Percentiles rank a stretch among this genome's conserved stretches.
phyloP scores from a whole-genome alignment of 2,113 vertebrate genomes.

The Scophthalmus maximus region DNA sequence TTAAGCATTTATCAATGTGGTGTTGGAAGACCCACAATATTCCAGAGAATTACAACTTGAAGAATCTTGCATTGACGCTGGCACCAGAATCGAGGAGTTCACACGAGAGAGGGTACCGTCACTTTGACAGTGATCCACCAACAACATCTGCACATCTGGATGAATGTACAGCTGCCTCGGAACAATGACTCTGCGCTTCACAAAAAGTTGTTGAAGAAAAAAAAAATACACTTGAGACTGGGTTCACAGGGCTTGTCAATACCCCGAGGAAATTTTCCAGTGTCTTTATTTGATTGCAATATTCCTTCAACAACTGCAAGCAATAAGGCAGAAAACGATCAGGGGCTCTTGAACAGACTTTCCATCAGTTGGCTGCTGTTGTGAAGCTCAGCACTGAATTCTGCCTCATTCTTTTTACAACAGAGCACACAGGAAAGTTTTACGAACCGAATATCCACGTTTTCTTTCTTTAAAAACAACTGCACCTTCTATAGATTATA shows the following conservation, averaged over 20 bases:
- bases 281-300: constrained; percentile 22
- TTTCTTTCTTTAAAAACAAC: background rate
- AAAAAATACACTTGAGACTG: constrained; percentile 13
- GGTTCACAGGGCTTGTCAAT: constrained; percentile 22
- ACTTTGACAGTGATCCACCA: background rate
- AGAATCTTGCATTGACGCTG: background rate
- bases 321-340: background rate
- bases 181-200: constrained; percentile 22
- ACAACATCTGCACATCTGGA: constrained; percentile 51
- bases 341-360: background rate
- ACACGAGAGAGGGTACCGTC: background rate
- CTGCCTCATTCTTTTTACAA: background rate
- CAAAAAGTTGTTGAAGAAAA: constrained; percentile 20
- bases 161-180: constrained; percentile 20
- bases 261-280: constrained; percentile 31
- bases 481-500: background rate
- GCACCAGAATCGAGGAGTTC: background rate
- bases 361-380: constrained; percentile 11
- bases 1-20: constrained; percentile 9
- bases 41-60: background rate
- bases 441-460: no score
- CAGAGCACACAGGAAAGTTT: no score
- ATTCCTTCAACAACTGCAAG: constrained; percentile 19
- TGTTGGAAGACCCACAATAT: background rate
- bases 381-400: background rate